Conservation (phyloP, 2,113 vertebrate species). For the Tetraodon nigroviridis region DNA sequence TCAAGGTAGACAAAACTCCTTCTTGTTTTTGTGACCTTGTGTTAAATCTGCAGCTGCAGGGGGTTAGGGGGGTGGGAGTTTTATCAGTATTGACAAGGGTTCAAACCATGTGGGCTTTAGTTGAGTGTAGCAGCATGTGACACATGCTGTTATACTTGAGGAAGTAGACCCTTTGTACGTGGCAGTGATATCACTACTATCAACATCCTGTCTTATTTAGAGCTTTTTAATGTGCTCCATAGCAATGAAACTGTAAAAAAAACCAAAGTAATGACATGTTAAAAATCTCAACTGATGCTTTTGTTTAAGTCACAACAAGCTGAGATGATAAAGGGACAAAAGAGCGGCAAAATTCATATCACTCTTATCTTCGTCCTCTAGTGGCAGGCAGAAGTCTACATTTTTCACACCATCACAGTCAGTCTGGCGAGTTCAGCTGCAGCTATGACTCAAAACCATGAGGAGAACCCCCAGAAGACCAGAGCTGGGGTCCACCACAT, state of each 20-base stretch:
- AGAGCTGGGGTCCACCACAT: conserved; percentile 81
- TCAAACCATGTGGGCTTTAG: neutral
- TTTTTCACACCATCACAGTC: neutral
- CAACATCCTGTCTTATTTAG: too few species aligned
- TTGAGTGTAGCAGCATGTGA: conserved; percentile 15
- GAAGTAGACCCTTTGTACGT: too few species aligned
- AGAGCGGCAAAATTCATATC: neutral
- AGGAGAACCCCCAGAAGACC: conserved; percentile 75
- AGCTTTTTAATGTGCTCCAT: too few species aligned
- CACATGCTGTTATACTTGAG: too few species aligned
- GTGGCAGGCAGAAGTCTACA: neutral
- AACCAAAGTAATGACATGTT: neutral
- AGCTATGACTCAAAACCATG: conserved; percentile 84
- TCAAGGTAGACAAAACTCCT: conserved; percentile 13
- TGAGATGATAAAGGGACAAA: neutral
- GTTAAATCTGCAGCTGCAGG: conserved; percentile 5
- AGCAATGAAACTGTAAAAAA: too few species aligned
- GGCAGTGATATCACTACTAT: too few species aligned
- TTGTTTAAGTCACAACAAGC: neutral
- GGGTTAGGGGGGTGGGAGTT: neutral
- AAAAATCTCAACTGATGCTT: neutral
- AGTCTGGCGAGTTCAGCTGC: conserved; percentile 3
- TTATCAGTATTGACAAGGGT: too few species aligned
- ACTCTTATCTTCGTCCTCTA: neutral
- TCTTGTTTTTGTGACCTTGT: too few species aligned